Evolutionary conservation across 2,888 invertebrate species (phyloP), one percentile per base, ranked within the genome.

Genomic region (Philereme transversata): DNA sequence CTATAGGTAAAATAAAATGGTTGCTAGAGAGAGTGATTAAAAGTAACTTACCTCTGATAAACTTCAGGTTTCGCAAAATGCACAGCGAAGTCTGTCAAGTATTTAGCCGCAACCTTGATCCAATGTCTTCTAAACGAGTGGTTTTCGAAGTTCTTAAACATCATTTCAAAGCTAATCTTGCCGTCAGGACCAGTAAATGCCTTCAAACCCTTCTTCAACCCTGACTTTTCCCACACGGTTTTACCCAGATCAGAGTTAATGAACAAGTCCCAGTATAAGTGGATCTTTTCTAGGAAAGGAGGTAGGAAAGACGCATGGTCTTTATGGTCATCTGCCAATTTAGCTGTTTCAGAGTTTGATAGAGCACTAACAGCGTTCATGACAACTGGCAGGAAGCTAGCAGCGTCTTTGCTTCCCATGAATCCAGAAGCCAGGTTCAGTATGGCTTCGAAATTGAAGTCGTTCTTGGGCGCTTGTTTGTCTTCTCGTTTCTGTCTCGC

Each of bases 71-170:
- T 95, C 0, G 97, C 94, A 22, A 96, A 79, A 69, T 96, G 95
- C 22, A 96, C 94, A 38, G 96, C 93, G 92, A 95, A 94, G 58
- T 96, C 95, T 0, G 96, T 96, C 65, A 97, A 87, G 76, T 96
- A 96, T 65, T 94, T 94, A 1, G 97, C 96, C 6, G 96, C 93
- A 5, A 95, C 94, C 73, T 95, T 95, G 68, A 97, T 96, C 97
- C 97, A 97, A 68, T 96, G 94, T 51, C 96, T 94, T 66, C 97
- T 94, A 75, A 97, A 95, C 50, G 95, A 94, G 60, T 96, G 96
- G 79, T 97, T 97, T 78, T 97, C 96, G 70, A 97, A 94, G 70
- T 96, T 95, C 73, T 95, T 95, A 70, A 96, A 93, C 75, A 97
- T 94, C 67, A 94, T 93, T 48, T 95, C 95, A 71, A 96, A 96